phyloP scores from a whole-genome alignment of 2,113 vertebrate genomes.

The Mionectes macconnelli region DNA sequence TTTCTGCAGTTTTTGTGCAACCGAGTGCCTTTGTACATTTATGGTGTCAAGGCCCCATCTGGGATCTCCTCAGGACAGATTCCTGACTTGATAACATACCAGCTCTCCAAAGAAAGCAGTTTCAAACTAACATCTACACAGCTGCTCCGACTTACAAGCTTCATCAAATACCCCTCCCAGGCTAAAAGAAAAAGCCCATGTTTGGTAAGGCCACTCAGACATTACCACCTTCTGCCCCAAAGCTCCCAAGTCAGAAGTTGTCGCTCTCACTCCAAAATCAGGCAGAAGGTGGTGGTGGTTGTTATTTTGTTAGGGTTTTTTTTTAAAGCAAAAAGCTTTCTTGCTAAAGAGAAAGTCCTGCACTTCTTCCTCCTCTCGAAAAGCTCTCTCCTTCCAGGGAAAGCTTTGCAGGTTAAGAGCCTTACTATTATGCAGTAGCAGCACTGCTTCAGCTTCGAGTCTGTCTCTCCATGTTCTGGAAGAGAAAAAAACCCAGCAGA shows the following conservation, averaged over 20 bases:
- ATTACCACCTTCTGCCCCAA: background rate
- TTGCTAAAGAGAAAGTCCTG: background rate
- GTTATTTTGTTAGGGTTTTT: background rate
- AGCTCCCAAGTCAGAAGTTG: background rate
- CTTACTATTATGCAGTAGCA: background rate
- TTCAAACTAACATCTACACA: constrained; percentile 36
- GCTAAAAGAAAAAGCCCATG: constrained; percentile 12
- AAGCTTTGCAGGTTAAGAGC: background rate
- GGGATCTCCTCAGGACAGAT: constrained; percentile 60
- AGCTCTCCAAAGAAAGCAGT: constrained; percentile 62
- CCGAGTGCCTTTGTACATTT: constrained; percentile 61
- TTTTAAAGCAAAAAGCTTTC: background rate
- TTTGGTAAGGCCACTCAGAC: constrained; percentile 28
- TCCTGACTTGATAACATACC: constrained; percentile 53
- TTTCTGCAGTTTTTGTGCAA: constrained; percentile 59
- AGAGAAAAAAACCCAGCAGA: background rate
- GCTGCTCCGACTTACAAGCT: constrained; percentile 34
- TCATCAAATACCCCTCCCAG: constrained; percentile 41
- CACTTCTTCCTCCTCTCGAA: background rate
- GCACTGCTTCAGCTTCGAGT: background rate
- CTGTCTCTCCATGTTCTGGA: background rate
- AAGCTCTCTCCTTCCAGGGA: background rate
- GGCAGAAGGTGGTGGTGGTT: background rate
- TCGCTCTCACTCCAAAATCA: background rate
- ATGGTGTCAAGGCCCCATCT: constrained; percentile 59